phyloP scores from a whole-genome alignment of 2,888 invertebrate species.

The Cremastinae sp. region DNA sequence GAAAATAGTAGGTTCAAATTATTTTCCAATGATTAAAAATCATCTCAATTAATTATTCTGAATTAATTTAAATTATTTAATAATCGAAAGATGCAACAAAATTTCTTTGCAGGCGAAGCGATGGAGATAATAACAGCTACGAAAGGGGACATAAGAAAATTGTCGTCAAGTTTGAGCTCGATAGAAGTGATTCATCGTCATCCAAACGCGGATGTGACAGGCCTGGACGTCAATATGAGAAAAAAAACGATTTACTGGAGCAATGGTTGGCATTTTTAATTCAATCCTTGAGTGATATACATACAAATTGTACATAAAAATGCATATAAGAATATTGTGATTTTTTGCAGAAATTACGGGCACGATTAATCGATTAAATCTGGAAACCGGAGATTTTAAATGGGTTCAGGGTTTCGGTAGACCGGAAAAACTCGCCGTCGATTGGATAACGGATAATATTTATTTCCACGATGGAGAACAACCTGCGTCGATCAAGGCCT shows the following conservation, averaged over 20 bases:
- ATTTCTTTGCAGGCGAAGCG: conserved; percentile 73
- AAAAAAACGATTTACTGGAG: conserved; percentile 81
- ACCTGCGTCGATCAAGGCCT: conserved; percentile 79
- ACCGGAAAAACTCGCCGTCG: conserved; percentile 84
- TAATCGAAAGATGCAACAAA: no score
- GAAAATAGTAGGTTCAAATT: no score
- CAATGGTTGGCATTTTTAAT: conserved; percentile 69
- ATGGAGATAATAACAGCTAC: conserved; percentile 75
- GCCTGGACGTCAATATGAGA: conserved; percentile 82
- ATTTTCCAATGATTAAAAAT: no score
- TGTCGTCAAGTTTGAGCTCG: conserved; percentile 66
- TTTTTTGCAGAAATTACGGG: conserved; percentile 68
- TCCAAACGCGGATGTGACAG: conserved; percentile 77
- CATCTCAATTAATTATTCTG: no score
- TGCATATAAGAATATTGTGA: neutral
- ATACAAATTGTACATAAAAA: neutral
- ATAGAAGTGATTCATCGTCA: conserved; percentile 70
- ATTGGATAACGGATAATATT: conserved; percentile 88
- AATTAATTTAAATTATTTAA: no score
- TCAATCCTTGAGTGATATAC: neutral
- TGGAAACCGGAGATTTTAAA: conserved; percentile 76
- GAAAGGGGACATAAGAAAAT: conserved; percentile 72
- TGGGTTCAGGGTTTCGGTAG: conserved; percentile 79
- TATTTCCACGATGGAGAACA: conserved; percentile 83
- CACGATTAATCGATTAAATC: conserved; percentile 71